These are phyloP conservation scores for Drosophila hamatofila DNA, from an alignment of 2,888 invertebrate genomes.

Conservation along the genomic window DNA sequence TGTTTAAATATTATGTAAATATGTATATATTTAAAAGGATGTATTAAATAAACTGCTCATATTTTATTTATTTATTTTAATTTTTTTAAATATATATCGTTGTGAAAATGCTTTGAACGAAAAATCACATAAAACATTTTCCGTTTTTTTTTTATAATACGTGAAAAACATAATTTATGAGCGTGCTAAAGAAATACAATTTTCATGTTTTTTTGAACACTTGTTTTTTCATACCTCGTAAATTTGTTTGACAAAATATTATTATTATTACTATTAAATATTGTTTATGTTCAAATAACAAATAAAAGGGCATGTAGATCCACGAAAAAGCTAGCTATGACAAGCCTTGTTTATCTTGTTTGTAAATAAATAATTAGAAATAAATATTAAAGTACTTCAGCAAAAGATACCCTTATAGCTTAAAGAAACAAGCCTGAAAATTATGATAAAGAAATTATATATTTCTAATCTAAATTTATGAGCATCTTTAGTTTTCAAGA, in stretches of 20 bases:
- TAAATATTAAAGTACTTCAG: too few species aligned
- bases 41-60: not conserved
- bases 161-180: not conserved
- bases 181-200: not conserved
- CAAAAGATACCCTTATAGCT: too few species aligned
- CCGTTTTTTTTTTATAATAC: not conserved
- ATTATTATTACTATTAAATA: too few species aligned
- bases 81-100: not conserved
- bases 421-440: too few species aligned
- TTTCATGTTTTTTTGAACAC: not conserved
- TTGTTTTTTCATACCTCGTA: not conserved
- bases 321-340: too few species aligned
- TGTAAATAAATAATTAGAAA: too few species aligned
- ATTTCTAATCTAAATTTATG: not conserved
- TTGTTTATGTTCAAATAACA: not conserved
- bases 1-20: not conserved
- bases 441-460: not conserved
- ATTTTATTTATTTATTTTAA: not conserved
- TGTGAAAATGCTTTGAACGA: not conserved
- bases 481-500: not conserved
- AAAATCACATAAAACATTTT: not conserved
- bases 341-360: too few species aligned
- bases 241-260: not conserved
- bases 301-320: too few species aligned
- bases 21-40: not conserved